Conservation (phyloP, 2,113 vertebrate species). For the Ictalurus furcatus region DNA sequence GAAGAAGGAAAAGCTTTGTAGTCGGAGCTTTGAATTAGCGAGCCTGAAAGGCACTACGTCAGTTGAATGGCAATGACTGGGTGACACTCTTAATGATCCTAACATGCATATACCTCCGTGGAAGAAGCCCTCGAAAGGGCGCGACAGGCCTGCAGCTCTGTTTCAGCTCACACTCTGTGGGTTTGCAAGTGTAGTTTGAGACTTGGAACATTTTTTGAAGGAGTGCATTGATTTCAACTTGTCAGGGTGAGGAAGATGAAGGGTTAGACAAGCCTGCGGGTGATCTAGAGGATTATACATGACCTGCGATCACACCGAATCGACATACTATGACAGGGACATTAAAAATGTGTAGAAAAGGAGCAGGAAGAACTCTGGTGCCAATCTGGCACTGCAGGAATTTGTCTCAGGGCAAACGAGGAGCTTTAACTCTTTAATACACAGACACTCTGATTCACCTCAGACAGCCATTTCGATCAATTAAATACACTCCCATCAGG, state of each 20-base stretch:
- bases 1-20: conserved; percentile 46
- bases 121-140: conserved; percentile 29
- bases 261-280: conserved; percentile 17
- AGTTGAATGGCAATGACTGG: conserved; percentile 37
- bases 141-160: conserved; percentile 13
- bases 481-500: conserved; percentile 17
- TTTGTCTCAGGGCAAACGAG: background rate
- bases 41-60: conserved; percentile 32
- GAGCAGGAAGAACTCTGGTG: background rate
- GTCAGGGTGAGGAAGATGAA: conserved; percentile 16
- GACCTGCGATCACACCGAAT: conserved; percentile 31
- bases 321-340: background rate
- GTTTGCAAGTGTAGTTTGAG: background rate
- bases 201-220: background rate
- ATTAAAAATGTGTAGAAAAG: conserved; percentile 16
- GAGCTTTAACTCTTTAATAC: background rate
- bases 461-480: background rate
- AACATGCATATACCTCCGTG: conserved; percentile 2
- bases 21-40: conserved; percentile 50
- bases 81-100: conserved; percentile 54
- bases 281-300: conserved; percentile 28
- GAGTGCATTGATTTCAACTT: background rate
- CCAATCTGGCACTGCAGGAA: background rate
- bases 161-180: background rate
- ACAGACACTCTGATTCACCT: background rate